Conservation (phyloP, 2,113 vertebrate genomes). For the Merops nubicus region DNA sequence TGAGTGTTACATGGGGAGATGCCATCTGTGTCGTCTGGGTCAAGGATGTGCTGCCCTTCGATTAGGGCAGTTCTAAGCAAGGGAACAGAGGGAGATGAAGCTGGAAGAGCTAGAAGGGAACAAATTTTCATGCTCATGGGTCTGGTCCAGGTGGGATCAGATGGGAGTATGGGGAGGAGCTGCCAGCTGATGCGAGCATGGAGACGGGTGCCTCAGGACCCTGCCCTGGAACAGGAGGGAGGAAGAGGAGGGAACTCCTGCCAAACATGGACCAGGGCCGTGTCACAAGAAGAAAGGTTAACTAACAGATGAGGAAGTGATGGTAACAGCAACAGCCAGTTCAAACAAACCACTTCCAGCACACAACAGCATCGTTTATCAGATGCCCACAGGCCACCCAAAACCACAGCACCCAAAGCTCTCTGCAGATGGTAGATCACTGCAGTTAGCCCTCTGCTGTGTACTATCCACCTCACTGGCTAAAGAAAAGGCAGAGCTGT, state of each 20-base stretch:
- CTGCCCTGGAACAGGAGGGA: background rate
- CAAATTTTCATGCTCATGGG: background rate
- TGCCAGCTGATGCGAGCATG: background rate
- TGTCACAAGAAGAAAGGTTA: background rate
- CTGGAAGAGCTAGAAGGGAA: background rate
- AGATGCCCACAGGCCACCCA: background rate
- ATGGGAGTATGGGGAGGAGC: background rate
- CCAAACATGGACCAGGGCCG: background rate
- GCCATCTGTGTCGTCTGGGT: slow-evolving; percentile 50
- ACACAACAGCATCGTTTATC: background rate
- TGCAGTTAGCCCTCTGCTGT: background rate
- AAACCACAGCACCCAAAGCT: background rate
- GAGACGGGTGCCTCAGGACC: background rate
- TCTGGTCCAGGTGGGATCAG: background rate
- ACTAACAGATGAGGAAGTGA: background rate
- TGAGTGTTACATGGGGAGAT: background rate
- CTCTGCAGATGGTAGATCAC: background rate
- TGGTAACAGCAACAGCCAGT: background rate
- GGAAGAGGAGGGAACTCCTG: background rate
- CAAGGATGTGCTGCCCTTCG: slow-evolving; percentile 1
- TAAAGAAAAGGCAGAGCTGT: background rate
- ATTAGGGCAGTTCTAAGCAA: background rate
- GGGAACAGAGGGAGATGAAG: background rate
- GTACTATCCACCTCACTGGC: background rate
- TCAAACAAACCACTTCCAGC: background rate